Conservation (phyloP, 2,113 vertebrate genomes). For the Syngnathus typhle region DNA sequence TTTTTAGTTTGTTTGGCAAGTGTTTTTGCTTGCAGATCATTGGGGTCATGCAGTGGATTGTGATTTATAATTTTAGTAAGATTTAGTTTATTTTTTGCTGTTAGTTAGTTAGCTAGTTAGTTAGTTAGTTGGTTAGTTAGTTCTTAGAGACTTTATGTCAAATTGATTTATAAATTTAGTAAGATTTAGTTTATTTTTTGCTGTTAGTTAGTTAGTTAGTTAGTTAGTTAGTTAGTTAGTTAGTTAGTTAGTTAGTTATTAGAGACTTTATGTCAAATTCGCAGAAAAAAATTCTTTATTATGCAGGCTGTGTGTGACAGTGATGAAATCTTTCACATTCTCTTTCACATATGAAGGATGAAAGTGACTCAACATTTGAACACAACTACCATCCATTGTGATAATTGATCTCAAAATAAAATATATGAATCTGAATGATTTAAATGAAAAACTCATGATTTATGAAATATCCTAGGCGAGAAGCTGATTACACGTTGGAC, state of each 20-base stretch:
- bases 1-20: not conserved
- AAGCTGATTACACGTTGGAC: too few species aligned
- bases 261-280: not conserved
- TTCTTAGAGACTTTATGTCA: not conserved
- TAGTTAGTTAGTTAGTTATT: too few species aligned
- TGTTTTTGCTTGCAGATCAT: not conserved
- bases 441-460: too few species aligned
- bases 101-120: too few species aligned
- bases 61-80: too few species aligned
- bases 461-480: too few species aligned
- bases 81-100: too few species aligned
- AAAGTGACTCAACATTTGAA: not conserved
- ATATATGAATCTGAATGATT: not conserved
- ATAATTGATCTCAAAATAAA: not conserved
- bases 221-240: too few species aligned
- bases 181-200: too few species aligned
- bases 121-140: too few species aligned
- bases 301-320: constrained; percentile 1
- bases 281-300: not conserved
- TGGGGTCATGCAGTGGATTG: not conserved
- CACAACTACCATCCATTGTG: not conserved
- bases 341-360: not conserved
- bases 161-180: not conserved
- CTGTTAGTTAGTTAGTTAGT: too few species aligned
- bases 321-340: constrained; percentile 9